Conservation (phyloP, 2,888 invertebrate species). For the Acleris sparsana region DNA sequence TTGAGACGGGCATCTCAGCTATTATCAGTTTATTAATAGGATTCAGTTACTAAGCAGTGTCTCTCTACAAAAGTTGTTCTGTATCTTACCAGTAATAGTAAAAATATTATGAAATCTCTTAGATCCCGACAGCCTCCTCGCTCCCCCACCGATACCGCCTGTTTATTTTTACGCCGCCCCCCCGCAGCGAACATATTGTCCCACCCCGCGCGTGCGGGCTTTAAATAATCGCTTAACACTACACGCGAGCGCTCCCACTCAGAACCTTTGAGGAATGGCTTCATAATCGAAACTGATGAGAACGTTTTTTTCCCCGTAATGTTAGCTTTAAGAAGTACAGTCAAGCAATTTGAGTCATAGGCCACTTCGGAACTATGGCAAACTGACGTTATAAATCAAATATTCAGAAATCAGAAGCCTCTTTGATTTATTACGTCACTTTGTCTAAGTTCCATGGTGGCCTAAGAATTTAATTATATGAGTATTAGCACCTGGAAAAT, state of each 20-base stretch:
- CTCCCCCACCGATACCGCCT: conserved; percentile 45
- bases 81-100: conserved; percentile 5
- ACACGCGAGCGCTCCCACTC: conserved; percentile 1
- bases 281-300: conserved; percentile 6
- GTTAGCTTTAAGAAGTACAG: no score
- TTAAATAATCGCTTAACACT: conserved; percentile 32
- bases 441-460: no score
- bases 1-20: no score
- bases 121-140: conserved; percentile 23
- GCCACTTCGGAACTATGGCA: no score
- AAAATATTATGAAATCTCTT: conserved; percentile 12
- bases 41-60: no score
- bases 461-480: no score
- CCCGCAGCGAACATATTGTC: conserved; percentile 42
- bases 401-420: no score
- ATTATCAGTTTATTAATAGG: no score
- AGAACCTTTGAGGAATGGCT: conserved; percentile 1
- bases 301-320: background rate
- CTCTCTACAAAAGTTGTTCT: background rate
- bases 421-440: no score
- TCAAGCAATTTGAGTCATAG: no score
- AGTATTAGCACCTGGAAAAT: no score
- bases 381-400: no score
- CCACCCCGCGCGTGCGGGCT: conserved; percentile 36
- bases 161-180: conserved; percentile 50